These are phyloP conservation scores for Podabrus alpinus DNA, from an alignment of 2,888 invertebrate species.

Conservation along the genomic window DNA sequence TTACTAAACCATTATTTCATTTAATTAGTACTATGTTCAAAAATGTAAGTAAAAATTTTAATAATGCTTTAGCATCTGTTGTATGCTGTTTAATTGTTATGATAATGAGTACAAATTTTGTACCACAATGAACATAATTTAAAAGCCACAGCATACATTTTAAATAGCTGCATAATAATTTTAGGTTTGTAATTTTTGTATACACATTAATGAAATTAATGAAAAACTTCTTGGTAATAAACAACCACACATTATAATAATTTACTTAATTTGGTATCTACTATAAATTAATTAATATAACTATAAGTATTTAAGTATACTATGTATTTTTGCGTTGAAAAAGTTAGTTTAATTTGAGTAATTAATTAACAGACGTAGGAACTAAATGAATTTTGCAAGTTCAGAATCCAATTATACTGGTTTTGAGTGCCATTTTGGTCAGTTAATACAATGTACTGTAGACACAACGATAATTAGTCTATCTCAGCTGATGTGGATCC, in stretches of 20 bases:
- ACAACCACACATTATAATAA: neutral
- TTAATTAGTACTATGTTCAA: neutral
- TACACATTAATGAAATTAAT: neutral
- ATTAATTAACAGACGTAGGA: constrained; percentile 39
- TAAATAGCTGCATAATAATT: neutral
- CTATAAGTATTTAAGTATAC: too few species aligned
- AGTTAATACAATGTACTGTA: constrained; percentile 38
- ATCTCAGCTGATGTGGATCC: constrained; percentile 24
- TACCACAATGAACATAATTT: neutral
- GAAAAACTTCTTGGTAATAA: neutral
- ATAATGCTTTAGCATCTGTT: neutral
- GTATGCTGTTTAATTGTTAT: neutral
- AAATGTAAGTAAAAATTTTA: neutral
- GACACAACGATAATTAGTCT: constrained; percentile 35
- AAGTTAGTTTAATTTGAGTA: constrained; percentile 22
- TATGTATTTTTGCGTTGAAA: neutral
- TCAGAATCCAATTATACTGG: constrained; percentile 37
- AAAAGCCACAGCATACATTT: neutral
- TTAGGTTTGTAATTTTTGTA: neutral
- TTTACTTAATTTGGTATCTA: neutral
- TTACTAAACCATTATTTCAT: neutral
- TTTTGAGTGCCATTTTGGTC: constrained; percentile 37
- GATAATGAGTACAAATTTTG: neutral
- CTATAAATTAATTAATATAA: neutral
- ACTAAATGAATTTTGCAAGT: constrained; percentile 38